Base-by-base conservation (phyloP, 2,888 invertebrate species). In the Polyploca ridens region DNA sequence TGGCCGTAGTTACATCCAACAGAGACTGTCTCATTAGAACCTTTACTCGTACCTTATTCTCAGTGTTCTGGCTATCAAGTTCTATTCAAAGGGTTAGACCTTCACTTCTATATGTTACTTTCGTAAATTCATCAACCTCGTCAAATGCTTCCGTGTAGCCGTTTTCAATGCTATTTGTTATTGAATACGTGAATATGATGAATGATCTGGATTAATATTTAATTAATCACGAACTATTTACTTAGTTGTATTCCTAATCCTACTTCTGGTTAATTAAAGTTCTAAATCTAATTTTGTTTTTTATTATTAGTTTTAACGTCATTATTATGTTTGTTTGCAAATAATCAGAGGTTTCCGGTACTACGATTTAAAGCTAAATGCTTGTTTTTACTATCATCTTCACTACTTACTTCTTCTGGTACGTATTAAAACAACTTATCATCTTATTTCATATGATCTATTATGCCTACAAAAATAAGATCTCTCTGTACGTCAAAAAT, bases 401-500 rank as follows among this genome's bases (percentile, higher is more conserved):
- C 5, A 61, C 61, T 35, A 35, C 27, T 19, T 44, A 61, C n/a
- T 60, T 38, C 38, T 38, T 35, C 10, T 38, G 38, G 38, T 10
- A 10, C 10, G 7, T 38, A 38, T 38, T 38, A 27, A 5, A 60
- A 41, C 5, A 41, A 1, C 10, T 19, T 27, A 16, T 13, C 35
- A 13, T 61, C 61, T 61, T 13, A 61, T 61, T 61, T 44, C 41
- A 5, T 44, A 61, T 61, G 60, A 60, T 60, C 38, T 61, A 11
- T 19, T 5, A 8, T n/a, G 13, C 6, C 61, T 44, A 41, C 10
- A 8, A 14, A 14, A 41, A 3, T 8, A 10, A 61, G 61, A 61
- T 14, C 61, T 61, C 41, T 61, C 13, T 1, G 13, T 27, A 14
- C 61, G 11, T 27, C 6, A 16, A 16, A 27, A 13, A 27, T 61